These are phyloP conservation scores for Tholera decimalis DNA, from an alignment of 2,888 invertebrate genomes.

Conservation along the genomic window DNA sequence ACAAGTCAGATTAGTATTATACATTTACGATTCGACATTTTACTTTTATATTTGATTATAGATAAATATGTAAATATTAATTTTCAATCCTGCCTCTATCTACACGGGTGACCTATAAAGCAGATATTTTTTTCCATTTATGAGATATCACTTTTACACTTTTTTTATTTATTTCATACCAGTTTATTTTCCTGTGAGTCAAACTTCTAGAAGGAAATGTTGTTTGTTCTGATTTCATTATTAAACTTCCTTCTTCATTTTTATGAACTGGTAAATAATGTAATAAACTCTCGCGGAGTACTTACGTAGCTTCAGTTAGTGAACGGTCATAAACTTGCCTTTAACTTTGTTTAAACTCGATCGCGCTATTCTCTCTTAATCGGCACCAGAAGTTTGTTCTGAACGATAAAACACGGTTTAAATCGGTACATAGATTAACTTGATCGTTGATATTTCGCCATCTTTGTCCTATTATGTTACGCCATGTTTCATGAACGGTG, in stretches of 20 bases:
- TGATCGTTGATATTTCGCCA: constrained; percentile 53
- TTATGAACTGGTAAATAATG: constrained; percentile 26
- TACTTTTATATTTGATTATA: too few relatives aligned
- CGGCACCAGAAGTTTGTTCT: constrained; percentile 56
- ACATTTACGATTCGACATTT: neutral
- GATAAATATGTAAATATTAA: too few relatives aligned
- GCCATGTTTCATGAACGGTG: constrained; percentile 24
- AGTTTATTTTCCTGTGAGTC: neutral
- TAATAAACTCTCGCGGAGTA: constrained; percentile 37
- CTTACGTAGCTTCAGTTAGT: constrained; percentile 30
- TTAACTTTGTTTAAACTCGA: constrained; percentile 61
- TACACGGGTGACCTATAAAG: neutral
- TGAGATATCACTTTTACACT: neutral
- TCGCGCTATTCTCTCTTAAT: constrained; percentile 61
- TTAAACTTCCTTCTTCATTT: neutral
- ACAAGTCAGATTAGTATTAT: too few relatives aligned
- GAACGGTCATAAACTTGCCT: constrained; percentile 52
- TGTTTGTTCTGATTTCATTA: neutral
- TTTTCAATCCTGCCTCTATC: neutral
- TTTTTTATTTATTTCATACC: neutral
- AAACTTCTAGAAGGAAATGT: neutral
- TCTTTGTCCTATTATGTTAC: constrained; percentile 50
- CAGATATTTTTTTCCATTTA: neutral
- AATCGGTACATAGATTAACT: constrained; percentile 60
- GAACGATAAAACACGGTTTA: constrained; percentile 59